Percentiles rank a stretch among this genome's conserved stretches.
phyloP scores from a whole-genome alignment of 2,888 invertebrate genomes.

The Priapulus caudatus region DNA sequence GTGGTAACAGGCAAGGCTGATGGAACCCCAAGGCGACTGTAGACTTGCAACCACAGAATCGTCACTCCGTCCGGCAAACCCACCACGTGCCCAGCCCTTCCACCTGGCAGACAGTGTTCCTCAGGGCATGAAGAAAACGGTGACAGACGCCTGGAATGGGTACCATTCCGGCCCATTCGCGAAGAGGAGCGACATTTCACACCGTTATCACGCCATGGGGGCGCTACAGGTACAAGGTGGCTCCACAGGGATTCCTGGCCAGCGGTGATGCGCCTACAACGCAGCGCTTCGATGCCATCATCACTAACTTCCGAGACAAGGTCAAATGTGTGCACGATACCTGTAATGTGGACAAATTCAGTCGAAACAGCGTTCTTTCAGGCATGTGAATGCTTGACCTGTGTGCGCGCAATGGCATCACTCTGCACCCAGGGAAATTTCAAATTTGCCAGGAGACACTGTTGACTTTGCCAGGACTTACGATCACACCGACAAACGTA shows the following conservation, averaged over 20 bases:
- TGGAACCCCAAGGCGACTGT: constrained; percentile 17
- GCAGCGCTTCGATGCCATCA: constrained; percentile 18
- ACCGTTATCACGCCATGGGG: constrained; percentile 19
- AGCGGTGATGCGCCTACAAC: constrained; percentile 20
- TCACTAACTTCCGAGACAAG: no score
- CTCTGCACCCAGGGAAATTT: no score
- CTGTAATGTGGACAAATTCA: no score
- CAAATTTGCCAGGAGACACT: no score
- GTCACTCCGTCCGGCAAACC: constrained; percentile 9
- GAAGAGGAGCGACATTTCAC: constrained; percentile 17
- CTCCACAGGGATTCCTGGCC: constrained; percentile 18
- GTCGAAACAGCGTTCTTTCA: no score
- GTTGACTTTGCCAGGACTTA: no score
- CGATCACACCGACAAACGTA: no score
- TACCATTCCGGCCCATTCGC: constrained; percentile 17
- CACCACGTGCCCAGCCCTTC: constrained; percentile 12
- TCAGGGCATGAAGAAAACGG: constrained; percentile 17
- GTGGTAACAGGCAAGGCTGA: constrained; percentile 20
- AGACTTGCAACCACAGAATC: constrained; percentile 13
- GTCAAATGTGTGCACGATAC: no score
- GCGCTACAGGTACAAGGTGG: constrained; percentile 15
- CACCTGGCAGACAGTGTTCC: constrained; percentile 18
- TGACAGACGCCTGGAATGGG: constrained; percentile 17
- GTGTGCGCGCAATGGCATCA: no score
- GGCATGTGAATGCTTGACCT: no score